Conservation (phyloP, 2,113 vertebrate species). For the Scomber colias region DNA sequence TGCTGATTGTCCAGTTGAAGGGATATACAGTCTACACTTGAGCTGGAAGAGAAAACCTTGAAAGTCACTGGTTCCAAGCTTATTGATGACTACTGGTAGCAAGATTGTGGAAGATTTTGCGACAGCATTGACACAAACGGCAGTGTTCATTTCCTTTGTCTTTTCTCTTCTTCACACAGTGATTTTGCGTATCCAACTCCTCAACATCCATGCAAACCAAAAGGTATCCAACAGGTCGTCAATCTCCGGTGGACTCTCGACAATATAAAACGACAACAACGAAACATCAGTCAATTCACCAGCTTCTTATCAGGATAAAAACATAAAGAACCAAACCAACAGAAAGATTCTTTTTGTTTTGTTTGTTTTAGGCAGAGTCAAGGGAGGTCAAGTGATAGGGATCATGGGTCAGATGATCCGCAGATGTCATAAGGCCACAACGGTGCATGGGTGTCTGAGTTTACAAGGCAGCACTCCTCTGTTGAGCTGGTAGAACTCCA, state of each 20-base stretch:
- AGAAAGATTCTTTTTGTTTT: slow-evolving; percentile 46
- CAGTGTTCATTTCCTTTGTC: slow-evolving; percentile 66
- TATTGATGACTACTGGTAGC: slow-evolving; percentile 57
- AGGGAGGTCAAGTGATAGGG: slow-evolving; percentile 64
- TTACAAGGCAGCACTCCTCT: slow-evolving; percentile 97
- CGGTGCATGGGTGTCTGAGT: slow-evolving; percentile 97
- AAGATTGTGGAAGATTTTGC: slow-evolving; percentile 52
- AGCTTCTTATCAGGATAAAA: slow-evolving; percentile 69
- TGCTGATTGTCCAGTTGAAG: slow-evolving; percentile 73
- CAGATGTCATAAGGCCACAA: slow-evolving; percentile 97
- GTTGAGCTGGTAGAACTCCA: slow-evolving; percentile 99
- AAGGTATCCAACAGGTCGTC: slow-evolving; percentile 57
- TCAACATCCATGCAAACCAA: slow-evolving; percentile 55
- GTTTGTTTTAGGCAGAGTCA: slow-evolving; percentile 75
- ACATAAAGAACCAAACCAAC: slow-evolving; percentile 46
- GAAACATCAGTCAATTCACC: slow-evolving; percentile 74
- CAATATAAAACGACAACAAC: slow-evolving; percentile 49
- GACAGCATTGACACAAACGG: slow-evolving; percentile 66
- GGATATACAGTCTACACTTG: slow-evolving; percentile 31
- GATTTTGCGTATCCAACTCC: slow-evolving; percentile 38
- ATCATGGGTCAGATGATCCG: slow-evolving; percentile 52
- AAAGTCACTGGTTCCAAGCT: slow-evolving; percentile 48
- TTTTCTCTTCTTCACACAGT: slow-evolving; percentile 25
- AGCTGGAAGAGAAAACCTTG: slow-evolving; percentile 40
- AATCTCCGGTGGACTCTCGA: slow-evolving; percentile 59